Conservation (phyloP, 2,888 invertebrate genomes). For the Ophonus ardosiacus region DNA sequence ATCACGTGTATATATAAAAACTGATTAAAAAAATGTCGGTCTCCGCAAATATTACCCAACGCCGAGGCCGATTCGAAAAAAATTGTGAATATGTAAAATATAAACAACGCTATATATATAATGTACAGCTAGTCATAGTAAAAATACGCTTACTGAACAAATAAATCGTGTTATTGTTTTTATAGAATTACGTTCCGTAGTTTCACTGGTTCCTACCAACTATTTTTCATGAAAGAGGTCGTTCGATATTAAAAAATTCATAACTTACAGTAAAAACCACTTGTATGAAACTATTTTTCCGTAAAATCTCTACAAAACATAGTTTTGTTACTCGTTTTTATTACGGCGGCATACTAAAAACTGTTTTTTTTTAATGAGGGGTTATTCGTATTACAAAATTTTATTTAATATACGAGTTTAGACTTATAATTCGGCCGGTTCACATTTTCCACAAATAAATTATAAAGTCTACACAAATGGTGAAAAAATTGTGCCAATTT, state of each 20-base stretch:
- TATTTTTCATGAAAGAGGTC: not conserved
- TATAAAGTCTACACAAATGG: too few species aligned
- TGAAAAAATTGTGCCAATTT: too few species aligned
- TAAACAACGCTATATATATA: conserved; percentile 74
- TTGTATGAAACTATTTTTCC: not conserved
- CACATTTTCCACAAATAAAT: too few species aligned
- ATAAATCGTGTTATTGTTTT: conserved; percentile 77
- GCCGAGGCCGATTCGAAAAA: conserved; percentile 71
- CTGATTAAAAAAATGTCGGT: conserved; percentile 69
- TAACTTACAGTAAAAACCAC: not conserved
- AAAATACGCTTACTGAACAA: conserved; percentile 76
- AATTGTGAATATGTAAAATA: conserved; percentile 75
- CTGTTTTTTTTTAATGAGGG: too few species aligned
- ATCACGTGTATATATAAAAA: conserved; percentile 74
- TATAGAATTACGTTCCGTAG: conserved; percentile 74
- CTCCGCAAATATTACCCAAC: conserved; percentile 66
- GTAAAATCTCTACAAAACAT: not conserved
- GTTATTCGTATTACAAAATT: too few species aligned
- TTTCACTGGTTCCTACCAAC: conserved; percentile 70
- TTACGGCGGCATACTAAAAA: too few species aligned
- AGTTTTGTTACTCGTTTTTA: too few species aligned
- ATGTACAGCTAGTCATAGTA: conserved; percentile 77
- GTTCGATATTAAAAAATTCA: not conserved
- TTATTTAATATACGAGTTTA: too few species aligned
- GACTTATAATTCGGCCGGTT: too few species aligned